Evolutionary conservation across 1,140 invertebrate species (phyloP).

Genomic region (Sycophaga agraensis): DNA sequence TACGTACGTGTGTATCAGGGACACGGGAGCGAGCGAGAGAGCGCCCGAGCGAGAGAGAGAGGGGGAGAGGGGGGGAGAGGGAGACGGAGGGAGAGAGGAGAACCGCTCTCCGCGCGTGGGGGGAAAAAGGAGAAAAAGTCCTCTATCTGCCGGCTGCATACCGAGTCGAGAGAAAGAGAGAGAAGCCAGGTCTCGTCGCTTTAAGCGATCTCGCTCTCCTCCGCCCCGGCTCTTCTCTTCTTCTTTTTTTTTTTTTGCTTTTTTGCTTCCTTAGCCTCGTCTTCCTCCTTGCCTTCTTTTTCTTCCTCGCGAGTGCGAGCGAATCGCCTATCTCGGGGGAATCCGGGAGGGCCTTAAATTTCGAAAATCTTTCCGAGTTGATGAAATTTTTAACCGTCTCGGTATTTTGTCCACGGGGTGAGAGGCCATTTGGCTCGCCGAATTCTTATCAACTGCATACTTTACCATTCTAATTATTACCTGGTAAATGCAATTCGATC

Average conservation of each 20-base stretch:
- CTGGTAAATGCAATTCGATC: too few relatives aligned
- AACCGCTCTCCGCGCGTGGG: not conserved
- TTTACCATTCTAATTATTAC: too few relatives aligned
- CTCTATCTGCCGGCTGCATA: slow-evolving; percentile 24
- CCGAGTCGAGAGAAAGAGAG: not conserved
- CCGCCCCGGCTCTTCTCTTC: not conserved
- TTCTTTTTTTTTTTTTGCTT: not conserved
- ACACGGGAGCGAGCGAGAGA: slow-evolving; percentile 7
- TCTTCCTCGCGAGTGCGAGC: not conserved
- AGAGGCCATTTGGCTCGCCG: too few relatives aligned
- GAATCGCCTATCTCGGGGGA: too few relatives aligned
- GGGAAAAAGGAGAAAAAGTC: slow-evolving; percentile 23
- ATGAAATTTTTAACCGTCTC: slow-evolving; percentile 7
- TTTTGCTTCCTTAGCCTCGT: slow-evolving; percentile 5
- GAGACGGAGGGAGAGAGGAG: not conserved
- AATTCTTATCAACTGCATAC: too few relatives aligned
- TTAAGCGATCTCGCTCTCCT: not conserved
- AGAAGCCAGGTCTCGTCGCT: not conserved
- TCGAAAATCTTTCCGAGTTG: not conserved
- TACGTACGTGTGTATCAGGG: not conserved
- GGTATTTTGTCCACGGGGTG: too few relatives aligned
- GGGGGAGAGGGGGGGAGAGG: not conserved
- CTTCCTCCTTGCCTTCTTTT: not conserved
- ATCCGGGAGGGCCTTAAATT: too few relatives aligned
- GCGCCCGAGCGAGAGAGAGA: slow-evolving; percentile 14